Conservation (phyloP, 1,140 invertebrate species). For the Dendrolimus kikuchii region DNA sequence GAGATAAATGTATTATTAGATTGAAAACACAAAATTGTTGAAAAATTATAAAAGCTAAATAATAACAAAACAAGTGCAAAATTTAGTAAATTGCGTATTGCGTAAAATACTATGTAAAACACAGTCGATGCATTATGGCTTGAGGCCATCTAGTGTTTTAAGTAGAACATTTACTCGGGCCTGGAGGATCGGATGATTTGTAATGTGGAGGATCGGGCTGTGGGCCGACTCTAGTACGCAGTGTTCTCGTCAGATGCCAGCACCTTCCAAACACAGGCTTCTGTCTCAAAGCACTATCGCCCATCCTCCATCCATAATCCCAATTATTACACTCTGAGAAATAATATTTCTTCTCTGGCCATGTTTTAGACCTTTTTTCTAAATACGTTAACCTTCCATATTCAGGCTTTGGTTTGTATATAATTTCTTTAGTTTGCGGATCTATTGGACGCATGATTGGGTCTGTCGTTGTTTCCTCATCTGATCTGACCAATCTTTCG, state of each 20-base stretch:
- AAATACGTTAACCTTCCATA: slow-evolving; percentile 37
- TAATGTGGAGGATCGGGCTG: slow-evolving; percentile 46
- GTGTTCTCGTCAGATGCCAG: slow-evolving; percentile 32
- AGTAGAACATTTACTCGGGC: slow-evolving; percentile 22
- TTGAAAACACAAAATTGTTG: neutral
- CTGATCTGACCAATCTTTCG: slow-evolving; percentile 27
- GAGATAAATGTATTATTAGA: too few relatives aligned
- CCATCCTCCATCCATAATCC: slow-evolving; percentile 47
- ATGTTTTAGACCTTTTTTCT: slow-evolving; percentile 22
- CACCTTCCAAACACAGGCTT: slow-evolving; percentile 28
- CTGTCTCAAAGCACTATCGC: slow-evolving; percentile 30
- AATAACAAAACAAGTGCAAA: neutral
- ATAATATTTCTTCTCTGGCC: slow-evolving; percentile 45
- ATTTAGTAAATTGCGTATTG: neutral
- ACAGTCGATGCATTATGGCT: slow-evolving; percentile 10
- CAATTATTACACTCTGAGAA: slow-evolving; percentile 35
- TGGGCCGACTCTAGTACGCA: slow-evolving; percentile 39
- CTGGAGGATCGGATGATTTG: slow-evolving; percentile 29
- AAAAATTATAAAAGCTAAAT: neutral
- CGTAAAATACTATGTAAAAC: too few relatives aligned
- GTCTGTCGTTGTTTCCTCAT: slow-evolving; percentile 27
- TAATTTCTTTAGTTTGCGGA: slow-evolving; percentile 24
- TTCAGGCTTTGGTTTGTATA: slow-evolving; percentile 44
- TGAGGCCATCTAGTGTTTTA: neutral
- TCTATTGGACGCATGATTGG: slow-evolving; percentile 48